Conservation (phyloP, 1,140 invertebrate species). For the Cotesia vestalis region DNA sequence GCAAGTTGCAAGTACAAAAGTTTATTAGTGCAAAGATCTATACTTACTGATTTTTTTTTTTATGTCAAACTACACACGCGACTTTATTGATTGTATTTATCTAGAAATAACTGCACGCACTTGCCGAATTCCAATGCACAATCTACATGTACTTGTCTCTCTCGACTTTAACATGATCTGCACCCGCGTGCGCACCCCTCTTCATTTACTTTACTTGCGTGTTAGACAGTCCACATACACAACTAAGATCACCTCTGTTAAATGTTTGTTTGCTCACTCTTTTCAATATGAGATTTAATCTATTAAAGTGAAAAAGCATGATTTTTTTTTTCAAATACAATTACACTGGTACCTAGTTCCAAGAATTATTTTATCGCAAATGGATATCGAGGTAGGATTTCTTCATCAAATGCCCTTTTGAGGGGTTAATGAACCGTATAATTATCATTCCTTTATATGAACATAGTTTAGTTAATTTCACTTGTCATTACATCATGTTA, state of each 20-base stretch:
- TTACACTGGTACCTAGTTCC: neutral
- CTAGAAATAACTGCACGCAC: constrained; percentile 27
- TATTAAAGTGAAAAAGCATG: no score
- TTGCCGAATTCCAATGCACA: constrained; percentile 26
- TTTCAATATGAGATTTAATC: neutral
- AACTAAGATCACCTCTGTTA: neutral
- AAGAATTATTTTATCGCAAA: constrained; percentile 8
- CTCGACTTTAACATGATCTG: neutral
- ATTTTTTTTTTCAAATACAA: neutral
- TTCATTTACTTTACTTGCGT: neutral
- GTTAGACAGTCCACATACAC: neutral
- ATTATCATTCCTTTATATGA: no score
- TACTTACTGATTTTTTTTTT: constrained; percentile 9
- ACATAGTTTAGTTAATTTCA: no score
- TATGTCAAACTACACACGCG: neutral
- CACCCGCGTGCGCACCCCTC: constrained; percentile 10
- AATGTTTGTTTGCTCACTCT: neutral
- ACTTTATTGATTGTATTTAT: constrained; percentile 27
- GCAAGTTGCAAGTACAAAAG: neutral
- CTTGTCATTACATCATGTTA: no score
- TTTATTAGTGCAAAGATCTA: neutral
- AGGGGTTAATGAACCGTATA: neutral
- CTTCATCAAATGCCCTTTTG: neutral
- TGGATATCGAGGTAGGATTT: constrained; percentile 2
- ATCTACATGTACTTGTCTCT: neutral